A percentile compares a stretch with the other conserved stretches of the same genome.
phyloP scores from a whole-genome alignment of 2,888 invertebrate genomes.

The Strigamia transsilvanica region DNA sequence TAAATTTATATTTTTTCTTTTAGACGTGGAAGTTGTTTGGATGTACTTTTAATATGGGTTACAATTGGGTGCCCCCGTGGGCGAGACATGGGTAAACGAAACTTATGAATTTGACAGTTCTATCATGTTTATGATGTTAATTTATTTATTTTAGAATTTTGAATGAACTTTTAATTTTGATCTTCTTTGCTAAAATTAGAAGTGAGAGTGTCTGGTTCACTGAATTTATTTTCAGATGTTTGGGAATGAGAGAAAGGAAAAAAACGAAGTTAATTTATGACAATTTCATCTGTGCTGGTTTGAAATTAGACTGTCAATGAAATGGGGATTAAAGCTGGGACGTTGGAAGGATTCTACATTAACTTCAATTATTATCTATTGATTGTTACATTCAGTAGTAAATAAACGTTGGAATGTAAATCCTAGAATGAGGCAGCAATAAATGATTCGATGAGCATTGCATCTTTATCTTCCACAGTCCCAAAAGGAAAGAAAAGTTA shows the following conservation, averaged over 20 bases:
- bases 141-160: not conserved
- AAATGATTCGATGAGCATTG: no score
- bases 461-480: no score
- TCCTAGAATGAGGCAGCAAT: no score
- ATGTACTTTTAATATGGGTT: not conserved
- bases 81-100: not conserved
- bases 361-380: no score
- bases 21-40: not conserved
- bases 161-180: constrained; percentile 12
- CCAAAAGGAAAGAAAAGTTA: no score
- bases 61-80: not conserved
- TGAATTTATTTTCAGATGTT: constrained; percentile 16
- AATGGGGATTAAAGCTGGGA: not conserved
- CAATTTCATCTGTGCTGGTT: not conserved
- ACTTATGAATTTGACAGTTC: constrained; percentile 7
- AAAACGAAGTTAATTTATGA: constrained; percentile 9
- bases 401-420: no score
- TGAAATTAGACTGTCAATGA: not conserved
- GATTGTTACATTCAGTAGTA: no score
- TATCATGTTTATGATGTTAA: not conserved
- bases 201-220: constrained; percentile 3
- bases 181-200: not conserved
- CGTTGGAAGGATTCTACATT: no score
- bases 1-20: not conserved
- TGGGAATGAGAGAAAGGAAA: not conserved